These are phyloP conservation scores for Batillaria attramentaria DNA, from an alignment of 1,140 invertebrate species.

Conservation along the genomic window DNA sequence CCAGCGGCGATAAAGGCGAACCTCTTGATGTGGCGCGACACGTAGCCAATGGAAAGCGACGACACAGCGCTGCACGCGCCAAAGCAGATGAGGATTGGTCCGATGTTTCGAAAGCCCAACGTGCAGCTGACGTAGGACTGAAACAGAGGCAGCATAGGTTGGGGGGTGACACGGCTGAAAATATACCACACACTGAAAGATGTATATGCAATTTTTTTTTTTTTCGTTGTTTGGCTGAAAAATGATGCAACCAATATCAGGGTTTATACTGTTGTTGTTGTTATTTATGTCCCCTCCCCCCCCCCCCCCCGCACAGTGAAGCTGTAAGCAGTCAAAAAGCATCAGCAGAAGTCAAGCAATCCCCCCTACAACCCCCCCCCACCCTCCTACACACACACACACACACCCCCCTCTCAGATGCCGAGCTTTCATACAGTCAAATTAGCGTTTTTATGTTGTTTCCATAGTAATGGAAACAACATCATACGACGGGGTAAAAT, in stretches of 20 bases:
- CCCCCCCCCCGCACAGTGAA: neutral
- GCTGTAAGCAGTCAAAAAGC: neutral
- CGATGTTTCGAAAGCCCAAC: slow-evolving; percentile 69
- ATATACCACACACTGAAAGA: no score
- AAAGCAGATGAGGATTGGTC: slow-evolving; percentile 69
- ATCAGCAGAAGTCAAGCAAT: neutral
- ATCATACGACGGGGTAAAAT: no score
- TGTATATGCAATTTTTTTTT: no score
- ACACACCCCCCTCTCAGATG: neutral
- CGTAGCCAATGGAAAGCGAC: slow-evolving; percentile 67
- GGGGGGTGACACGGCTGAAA: no score
- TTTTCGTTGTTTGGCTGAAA: no score
- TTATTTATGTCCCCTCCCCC: neutral
- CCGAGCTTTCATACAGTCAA: no score
- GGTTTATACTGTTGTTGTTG: neutral
- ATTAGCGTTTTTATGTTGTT: no score
- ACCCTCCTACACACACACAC: neutral
- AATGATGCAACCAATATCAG: neutral
- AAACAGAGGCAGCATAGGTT: no score
- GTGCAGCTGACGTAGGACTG: slow-evolving; percentile 72
- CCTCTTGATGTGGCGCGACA: slow-evolving; percentile 69
- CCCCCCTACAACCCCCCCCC: neutral
- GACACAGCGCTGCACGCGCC: slow-evolving; percentile 68
- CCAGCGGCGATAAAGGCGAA: slow-evolving; percentile 69
- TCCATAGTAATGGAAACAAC: no score